Base-by-base conservation (phyloP, 23 tunicate species). In the Styela clava region DNA sequence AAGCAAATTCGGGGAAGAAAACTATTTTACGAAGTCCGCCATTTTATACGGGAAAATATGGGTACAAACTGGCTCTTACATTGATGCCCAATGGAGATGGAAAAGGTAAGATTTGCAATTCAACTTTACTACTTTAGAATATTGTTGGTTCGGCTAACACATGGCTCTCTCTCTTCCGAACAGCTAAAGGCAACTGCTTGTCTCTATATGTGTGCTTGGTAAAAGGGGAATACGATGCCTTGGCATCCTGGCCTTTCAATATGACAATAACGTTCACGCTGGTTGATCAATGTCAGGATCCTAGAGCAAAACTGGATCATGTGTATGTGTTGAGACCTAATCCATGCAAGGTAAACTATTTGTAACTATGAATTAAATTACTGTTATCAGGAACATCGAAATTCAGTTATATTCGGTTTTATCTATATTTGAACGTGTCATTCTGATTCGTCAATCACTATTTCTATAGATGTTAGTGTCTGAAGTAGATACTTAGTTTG, bases 281-380 rank as follows among this genome's bases (percentile, higher is more conserved):
- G 23, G 79, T 88, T 30, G 94, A 88, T 71, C 94, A 88, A 37
- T 85, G 94, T 73, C 94, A 88, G 69, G 94, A 88, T 77, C 94
- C 94, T 22, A 61, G 74, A 33, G 94, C 85, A 35, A 79, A 74
- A 35, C 33, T 68, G 18, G 74, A 88, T 78, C 79, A 71, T 63
- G 34, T 44, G 28, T 79, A 84, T 52, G 82, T 63, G 7, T 24
- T 88, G 31, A 37, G 82, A 30, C 88, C 88, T 2, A 88, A 88
- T 62, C 83, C 94, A 16, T 88, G 94, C 85, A 88, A 88, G 77
- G 94, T 88, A 73, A 21, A 79, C 7, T 62, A 26, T 67, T 22
- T 20, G 9, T 0, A 23, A n/a, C n/a, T n/a, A n/a, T n/a, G n/a
- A n/a, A n/a, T n/a, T n/a, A n/a, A n/a, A n/a, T n/a, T n/a, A n/a